Evolutionary conservation across 2,888 invertebrate species (phyloP).

Genomic region (Ichneumoninae sp.): DNA sequence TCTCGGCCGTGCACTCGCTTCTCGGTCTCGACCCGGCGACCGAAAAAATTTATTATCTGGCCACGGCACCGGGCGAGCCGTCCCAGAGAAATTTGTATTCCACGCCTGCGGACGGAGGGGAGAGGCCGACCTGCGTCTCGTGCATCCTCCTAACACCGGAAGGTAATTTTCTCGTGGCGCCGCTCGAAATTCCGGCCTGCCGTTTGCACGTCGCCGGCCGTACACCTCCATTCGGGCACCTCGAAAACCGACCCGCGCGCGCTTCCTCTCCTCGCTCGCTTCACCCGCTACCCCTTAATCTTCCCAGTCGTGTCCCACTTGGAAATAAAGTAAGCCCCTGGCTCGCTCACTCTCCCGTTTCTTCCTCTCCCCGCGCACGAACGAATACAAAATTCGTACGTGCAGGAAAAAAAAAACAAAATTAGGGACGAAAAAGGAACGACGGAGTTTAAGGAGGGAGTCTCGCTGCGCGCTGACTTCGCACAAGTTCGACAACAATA

Average conservation of each 20-base stretch:
- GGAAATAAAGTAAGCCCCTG: slow-evolving; percentile 28
- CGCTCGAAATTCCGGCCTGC: slow-evolving; percentile 18
- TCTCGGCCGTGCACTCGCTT: slow-evolving; percentile 72
- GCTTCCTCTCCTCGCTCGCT: not conserved
- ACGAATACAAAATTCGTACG: not conserved
- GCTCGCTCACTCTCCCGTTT: not conserved
- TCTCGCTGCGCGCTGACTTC: no score
- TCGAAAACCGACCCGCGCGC: not conserved
- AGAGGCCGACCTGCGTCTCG: slow-evolving; percentile 87
- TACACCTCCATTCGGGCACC: not conserved
- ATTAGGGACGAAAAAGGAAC: not conserved
- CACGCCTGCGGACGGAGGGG: slow-evolving; percentile 85
- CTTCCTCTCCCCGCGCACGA: not conserved
- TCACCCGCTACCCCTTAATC: slow-evolving; percentile 2
- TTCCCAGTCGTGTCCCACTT: slow-evolving; percentile 2
- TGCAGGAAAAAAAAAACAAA: not conserved
- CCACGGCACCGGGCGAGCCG: slow-evolving; percentile 88
- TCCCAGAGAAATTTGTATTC: slow-evolving; percentile 89
- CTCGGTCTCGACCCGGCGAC: slow-evolving; percentile 71
- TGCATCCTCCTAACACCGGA: slow-evolving; percentile 87
- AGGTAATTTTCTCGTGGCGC: slow-evolving; percentile 78
- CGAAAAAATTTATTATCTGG: slow-evolving; percentile 88
- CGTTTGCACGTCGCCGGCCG: slow-evolving; percentile 2
- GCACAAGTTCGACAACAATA: no score
- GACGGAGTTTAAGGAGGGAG: not conserved